A percentile compares a stretch with the other conserved stretches of the same genome.
Evolutionary conservation across 2,797 vertebrate genomes (phyloP).

Genomic region (Etheostoma perlongum): DNA sequence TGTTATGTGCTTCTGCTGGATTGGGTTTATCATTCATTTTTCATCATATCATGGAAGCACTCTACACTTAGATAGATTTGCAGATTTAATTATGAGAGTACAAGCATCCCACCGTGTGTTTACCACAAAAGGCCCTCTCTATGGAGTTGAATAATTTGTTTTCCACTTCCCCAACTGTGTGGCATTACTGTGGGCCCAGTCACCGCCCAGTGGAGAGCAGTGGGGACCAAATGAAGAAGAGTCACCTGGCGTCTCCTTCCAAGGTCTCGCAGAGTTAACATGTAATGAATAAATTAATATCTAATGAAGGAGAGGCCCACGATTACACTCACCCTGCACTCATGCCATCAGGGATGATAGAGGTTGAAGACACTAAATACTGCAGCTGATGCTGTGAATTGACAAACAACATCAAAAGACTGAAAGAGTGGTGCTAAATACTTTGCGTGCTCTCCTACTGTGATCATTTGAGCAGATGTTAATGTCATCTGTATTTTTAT

Average conservation of each 20-base stretch:
- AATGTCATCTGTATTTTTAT: slow-evolving; percentile 75
- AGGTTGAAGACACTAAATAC: slow-evolving; percentile 68
- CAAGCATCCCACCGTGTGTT: slow-evolving; percentile 79
- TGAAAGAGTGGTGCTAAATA: slow-evolving; percentile 77
- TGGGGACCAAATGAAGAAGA: slow-evolving; percentile 83
- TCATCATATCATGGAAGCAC: slow-evolving; percentile 32
- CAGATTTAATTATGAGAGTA: slow-evolving; percentile 84
- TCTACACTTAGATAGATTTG: slow-evolving; percentile 75
- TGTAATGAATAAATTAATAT: slow-evolving; percentile 90
- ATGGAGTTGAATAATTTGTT: slow-evolving; percentile 83
- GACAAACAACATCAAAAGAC: slow-evolving; percentile 79
- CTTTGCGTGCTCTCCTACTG: slow-evolving; percentile 69
- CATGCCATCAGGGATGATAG: slow-evolving; percentile 65
- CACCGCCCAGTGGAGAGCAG: slow-evolving; percentile 77
- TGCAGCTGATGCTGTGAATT: slow-evolving; percentile 68
- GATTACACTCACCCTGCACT: slow-evolving; percentile 63
- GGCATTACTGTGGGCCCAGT: slow-evolving; percentile 78
- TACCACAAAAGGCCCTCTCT: slow-evolving; percentile 81
- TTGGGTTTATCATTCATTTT: slow-evolving; percentile 44
- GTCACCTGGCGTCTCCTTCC: slow-evolving; percentile 82
- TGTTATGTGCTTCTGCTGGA: slow-evolving; percentile 2
- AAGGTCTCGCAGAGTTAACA: slow-evolving; percentile 86
- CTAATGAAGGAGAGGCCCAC: slow-evolving; percentile 80
- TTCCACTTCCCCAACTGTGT: slow-evolving; percentile 80
- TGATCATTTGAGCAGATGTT: slow-evolving; percentile 76